These are phyloP conservation scores for Leptobrachium ailaonicum DNA, from an alignment of 2,113 vertebrate species.

Conservation along the genomic window DNA sequence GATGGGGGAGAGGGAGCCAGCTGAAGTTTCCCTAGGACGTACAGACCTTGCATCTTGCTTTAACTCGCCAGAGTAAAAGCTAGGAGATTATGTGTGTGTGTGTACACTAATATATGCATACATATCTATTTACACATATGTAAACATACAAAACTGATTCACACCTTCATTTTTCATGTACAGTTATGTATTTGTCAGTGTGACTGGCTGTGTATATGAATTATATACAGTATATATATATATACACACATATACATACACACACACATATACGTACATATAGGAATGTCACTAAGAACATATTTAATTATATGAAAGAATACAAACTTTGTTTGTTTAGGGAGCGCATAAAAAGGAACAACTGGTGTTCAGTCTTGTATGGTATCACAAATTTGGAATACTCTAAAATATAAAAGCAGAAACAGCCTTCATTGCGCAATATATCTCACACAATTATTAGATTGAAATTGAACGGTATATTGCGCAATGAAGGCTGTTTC, in stretches of 20 bases:
- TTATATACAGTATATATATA: too few relatives aligned
- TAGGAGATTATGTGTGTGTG: slow-evolving; percentile 3
- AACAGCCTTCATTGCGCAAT: too few relatives aligned
- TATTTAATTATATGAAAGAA: not conserved
- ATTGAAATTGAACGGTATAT: too few relatives aligned
- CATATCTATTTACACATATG: not conserved
- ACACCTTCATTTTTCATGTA: not conserved
- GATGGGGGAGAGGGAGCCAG: not conserved
- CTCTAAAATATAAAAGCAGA: too few relatives aligned
- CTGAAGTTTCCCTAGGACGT: slow-evolving; percentile 19
- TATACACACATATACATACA: too few relatives aligned
- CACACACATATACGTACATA: too few relatives aligned
- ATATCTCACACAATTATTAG: too few relatives aligned
- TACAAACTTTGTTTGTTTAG: too few relatives aligned
- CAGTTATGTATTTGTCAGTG: not conserved
- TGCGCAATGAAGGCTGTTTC: too few relatives aligned
- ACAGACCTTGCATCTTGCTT: slow-evolving; percentile 14
- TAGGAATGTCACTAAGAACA: not conserved
- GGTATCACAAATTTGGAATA: too few relatives aligned
- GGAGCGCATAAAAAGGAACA: too few relatives aligned
- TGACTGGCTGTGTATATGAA: not conserved
- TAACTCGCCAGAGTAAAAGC: not conserved
- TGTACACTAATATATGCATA: slow-evolving; percentile 23
- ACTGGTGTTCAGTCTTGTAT: too few relatives aligned
- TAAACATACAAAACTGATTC: slow-evolving; percentile 5